Evolutionary conservation across 2,888 invertebrate species (phyloP).

Genomic region (Acanthoscelides obtectus): DNA sequence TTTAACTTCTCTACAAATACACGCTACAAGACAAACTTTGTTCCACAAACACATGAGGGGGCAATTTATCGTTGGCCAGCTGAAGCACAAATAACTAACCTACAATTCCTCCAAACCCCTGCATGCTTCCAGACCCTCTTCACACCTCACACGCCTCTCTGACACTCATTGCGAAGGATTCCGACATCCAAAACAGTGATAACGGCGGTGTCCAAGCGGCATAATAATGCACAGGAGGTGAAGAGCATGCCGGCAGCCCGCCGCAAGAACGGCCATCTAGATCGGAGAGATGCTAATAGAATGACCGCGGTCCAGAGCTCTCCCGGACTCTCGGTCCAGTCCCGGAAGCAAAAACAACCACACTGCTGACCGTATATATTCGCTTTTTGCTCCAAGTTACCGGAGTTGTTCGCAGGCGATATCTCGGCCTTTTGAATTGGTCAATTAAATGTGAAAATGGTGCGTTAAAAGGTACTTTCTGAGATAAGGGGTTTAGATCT

Average conservation of each 20-base stretch:
- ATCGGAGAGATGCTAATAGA: not conserved
- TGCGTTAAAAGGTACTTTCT: not conserved
- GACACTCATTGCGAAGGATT: conserved; percentile 23
- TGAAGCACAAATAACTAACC: no score
- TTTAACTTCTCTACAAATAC: no score
- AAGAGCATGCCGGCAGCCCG: not conserved
- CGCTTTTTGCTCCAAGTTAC: not conserved
- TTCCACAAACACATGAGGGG: no score
- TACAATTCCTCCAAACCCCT: no score
- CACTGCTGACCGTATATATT: not conserved
- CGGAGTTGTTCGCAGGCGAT: not conserved
- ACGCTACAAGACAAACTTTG: no score
- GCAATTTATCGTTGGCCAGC: no score
- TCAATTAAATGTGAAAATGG: not conserved
- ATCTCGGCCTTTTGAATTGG: not conserved
- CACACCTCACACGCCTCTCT: not conserved
- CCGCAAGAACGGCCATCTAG: not conserved
- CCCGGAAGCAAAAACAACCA: not conserved
- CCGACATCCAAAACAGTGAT: not conserved
- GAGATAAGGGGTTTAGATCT: not conserved
- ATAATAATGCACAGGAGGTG: not conserved
- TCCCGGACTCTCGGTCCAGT: not conserved
- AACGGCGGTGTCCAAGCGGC: not conserved
- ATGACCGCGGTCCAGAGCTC: not conserved
- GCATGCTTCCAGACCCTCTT: not conserved